Evolutionary conservation across 2,797 vertebrate species (phyloP).

Genomic region (Anguilla megastoma): DNA sequence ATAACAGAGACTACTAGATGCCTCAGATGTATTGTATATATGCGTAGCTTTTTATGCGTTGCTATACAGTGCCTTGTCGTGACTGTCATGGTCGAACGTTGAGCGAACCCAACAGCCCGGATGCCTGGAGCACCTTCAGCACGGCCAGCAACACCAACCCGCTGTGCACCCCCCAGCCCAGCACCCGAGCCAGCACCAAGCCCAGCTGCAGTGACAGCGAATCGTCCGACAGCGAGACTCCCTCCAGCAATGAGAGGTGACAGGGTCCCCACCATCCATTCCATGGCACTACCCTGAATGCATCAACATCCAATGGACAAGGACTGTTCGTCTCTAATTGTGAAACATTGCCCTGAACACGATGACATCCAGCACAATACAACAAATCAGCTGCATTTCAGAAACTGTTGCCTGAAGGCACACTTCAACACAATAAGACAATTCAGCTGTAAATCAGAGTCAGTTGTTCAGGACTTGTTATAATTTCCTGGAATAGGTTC

Average conservation of each 20-base stretch:
- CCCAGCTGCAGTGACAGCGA: slow-evolving; percentile 45
- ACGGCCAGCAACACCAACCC: slow-evolving; percentile 34
- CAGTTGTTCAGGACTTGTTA: neutral
- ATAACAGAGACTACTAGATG: neutral
- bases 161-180: slow-evolving; percentile 21
- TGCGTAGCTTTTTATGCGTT: neutral
- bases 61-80: slow-evolving; percentile 60
- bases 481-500: neutral
- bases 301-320: neutral
- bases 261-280: neutral
- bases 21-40: neutral
- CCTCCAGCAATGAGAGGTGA: slow-evolving; percentile 32
- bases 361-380: neutral
- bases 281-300: neutral
- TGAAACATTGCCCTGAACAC: neutral
- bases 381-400: neutral
- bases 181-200: slow-evolving; percentile 23
- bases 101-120: slow-evolving; percentile 54
- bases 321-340: neutral
- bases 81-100: slow-evolving; percentile 52
- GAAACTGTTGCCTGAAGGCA: slow-evolving; percentile 2
- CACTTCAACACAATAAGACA: neutral
- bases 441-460: neutral
- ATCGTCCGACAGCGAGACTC: slow-evolving; percentile 34
- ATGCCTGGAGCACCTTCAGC: slow-evolving; percentile 53